phyloP scores from a whole-genome alignment of 1,140 invertebrate genomes.

The Muscidifurax raptorellus region DNA sequence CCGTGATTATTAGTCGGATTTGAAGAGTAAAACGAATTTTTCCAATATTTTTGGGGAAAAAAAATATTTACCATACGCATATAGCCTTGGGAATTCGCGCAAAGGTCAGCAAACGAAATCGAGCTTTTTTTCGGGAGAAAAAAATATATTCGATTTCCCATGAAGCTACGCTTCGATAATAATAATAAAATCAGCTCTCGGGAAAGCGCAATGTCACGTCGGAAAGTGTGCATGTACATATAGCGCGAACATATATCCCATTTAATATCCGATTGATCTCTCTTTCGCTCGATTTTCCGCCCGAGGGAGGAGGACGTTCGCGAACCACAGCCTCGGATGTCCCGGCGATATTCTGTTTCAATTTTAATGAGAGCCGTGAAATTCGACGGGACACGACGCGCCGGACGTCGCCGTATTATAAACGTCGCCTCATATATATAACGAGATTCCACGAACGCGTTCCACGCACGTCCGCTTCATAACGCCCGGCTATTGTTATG shows the following conservation, averaged over 20 bases:
- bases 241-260: background rate
- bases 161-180: too few relatives aligned
- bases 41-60: background rate
- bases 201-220: too few relatives aligned
- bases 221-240: too few relatives aligned
- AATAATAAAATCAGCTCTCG: too few relatives aligned
- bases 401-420: background rate
- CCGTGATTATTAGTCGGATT: too few relatives aligned
- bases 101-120: too few relatives aligned
- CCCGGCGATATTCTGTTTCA: constrained; percentile 37
- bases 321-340: constrained; percentile 2
- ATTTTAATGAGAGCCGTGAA: constrained; percentile 43
- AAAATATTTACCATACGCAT: background rate
- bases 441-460: constrained; percentile 29
- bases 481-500: background rate
- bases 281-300: background rate
- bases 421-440: background rate
- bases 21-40: background rate
- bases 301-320: background rate
- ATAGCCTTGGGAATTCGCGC: too few relatives aligned
- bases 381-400: constrained; percentile 32
- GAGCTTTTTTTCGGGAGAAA: too few relatives aligned
- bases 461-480: background rate
- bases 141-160: too few relatives aligned
- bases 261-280: constrained; percentile 5